Evolutionary conservation across 2,797 vertebrate genomes (phyloP).

Genomic region (Strix occidentalis): DNA sequence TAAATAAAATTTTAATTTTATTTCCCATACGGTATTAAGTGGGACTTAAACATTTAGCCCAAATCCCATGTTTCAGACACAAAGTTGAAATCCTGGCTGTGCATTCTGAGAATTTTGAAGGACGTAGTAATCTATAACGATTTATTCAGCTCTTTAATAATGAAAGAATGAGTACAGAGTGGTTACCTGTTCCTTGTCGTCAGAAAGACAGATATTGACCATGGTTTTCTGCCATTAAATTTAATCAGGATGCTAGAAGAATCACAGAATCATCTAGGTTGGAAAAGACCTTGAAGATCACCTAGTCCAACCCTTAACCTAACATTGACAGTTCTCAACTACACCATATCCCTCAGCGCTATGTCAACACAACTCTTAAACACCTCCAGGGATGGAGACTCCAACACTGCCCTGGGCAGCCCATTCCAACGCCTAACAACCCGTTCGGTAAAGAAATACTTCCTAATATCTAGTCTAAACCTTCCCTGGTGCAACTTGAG

Average conservation of each 20-base stretch:
- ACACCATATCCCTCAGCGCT: too few relatives aligned
- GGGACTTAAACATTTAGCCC: not conserved
- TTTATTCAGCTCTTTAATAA: not conserved
- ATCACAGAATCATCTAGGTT: too few relatives aligned
- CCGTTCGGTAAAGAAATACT: too few relatives aligned
- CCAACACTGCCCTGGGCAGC: too few relatives aligned
- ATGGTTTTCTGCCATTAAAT: not conserved
- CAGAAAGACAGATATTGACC: not conserved
- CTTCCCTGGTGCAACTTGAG: too few relatives aligned
- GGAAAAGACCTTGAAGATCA: too few relatives aligned
- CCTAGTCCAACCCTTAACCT: too few relatives aligned
- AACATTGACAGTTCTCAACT: too few relatives aligned
- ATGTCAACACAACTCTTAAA: too few relatives aligned
- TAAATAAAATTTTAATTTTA: not conserved
- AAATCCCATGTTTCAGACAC: not conserved
- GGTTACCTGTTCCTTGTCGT: not conserved
- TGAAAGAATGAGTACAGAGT: not conserved
- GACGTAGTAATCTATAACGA: not conserved
- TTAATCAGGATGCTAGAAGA: not conserved
- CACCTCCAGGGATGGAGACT: too few relatives aligned
- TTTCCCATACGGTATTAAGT: not conserved
- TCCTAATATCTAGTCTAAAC: too few relatives aligned
- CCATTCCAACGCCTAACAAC: too few relatives aligned
- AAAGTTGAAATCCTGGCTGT: not conserved
- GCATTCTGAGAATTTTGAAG: not conserved